Evolutionary conservation across 2,888 invertebrate genomes (phyloP).

Genomic region (Ochropleura leucogaster): DNA sequence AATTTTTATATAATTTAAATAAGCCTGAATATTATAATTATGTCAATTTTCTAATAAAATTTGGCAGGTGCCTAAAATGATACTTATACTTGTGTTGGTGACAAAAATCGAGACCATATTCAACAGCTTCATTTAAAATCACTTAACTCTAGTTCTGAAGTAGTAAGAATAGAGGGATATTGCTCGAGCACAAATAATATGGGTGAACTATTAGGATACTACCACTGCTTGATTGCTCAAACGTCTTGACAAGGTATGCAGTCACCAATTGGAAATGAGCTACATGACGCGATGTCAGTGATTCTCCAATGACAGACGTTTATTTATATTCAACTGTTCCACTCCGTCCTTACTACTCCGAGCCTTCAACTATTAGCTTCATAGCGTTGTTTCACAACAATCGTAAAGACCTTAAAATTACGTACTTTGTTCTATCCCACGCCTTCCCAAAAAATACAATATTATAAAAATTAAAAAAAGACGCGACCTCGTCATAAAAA

Average conservation of each 20-base stretch:
- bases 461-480: conserved; percentile 32
- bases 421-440: conserved; percentile 50
- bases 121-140: conserved; percentile 10
- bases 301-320: conserved; percentile 2
- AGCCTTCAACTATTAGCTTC: neutral
- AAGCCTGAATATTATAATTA: conserved; percentile 1
- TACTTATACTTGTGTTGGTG: neutral
- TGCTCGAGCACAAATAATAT: neutral
- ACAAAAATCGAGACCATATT: conserved; percentile 26
- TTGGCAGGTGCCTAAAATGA: conserved; percentile 2
- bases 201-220: neutral
- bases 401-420: conserved; percentile 38
- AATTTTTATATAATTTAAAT: neutral
- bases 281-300: conserved; percentile 1
- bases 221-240: neutral
- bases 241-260: neutral
- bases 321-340: neutral
- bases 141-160: conserved; percentile 16
- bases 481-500: conserved; percentile 42
- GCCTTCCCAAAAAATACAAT: conserved; percentile 34
- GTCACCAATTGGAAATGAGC: conserved; percentile 1
- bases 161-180: conserved; percentile 18
- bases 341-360: conserved; percentile 17
- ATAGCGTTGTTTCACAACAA: conserved; percentile 46
- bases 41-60: neutral